phyloP scores from a whole-genome alignment of 64 coral and sea anemone genomes.

The Pachyseris speciosa region DNA sequence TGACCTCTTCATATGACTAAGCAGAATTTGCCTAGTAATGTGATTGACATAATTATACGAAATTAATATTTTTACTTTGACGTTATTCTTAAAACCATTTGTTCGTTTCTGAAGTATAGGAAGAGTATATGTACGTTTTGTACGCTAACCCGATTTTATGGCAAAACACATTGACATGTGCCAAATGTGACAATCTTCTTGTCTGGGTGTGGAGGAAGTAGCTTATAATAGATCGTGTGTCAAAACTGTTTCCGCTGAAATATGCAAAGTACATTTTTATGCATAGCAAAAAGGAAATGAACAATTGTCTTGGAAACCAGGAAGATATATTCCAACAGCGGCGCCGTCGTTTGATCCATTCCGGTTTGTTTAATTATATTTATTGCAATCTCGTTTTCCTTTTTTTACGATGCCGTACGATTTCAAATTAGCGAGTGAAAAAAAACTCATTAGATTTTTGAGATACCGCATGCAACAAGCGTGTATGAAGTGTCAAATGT shows the following conservation, averaged over 20 bases:
- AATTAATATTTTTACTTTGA: no score
- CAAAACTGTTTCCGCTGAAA: constrained; percentile 17
- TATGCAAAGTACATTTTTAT: not conserved
- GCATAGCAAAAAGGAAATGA: constrained; percentile 7
- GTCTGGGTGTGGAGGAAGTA: constrained; percentile 13
- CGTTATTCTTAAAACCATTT: no score
- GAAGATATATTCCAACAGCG: constrained; percentile 13
- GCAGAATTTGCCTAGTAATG: not conserved
- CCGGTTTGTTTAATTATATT: not conserved
- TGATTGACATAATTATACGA: no score
- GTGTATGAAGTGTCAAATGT: constrained; percentile 34
- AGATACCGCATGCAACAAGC: constrained; percentile 12
- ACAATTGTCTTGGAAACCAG: not conserved
- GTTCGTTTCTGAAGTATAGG: no score
- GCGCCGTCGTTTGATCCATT: not conserved
- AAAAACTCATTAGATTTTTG: not conserved
- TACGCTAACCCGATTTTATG: no score
- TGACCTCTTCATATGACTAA: not conserved
- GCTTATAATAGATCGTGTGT: not conserved
- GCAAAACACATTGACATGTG: not conserved
- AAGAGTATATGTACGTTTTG: no score
- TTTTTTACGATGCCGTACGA: not conserved
- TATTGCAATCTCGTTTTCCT: constrained; percentile 3
- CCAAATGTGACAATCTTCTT: not conserved
- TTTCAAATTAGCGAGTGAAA: not conserved